Evolutionary conservation across 2,113 vertebrate genomes (phyloP), one percentile per base, ranked within the genome.

Genomic region (Alethe castanea): DNA sequence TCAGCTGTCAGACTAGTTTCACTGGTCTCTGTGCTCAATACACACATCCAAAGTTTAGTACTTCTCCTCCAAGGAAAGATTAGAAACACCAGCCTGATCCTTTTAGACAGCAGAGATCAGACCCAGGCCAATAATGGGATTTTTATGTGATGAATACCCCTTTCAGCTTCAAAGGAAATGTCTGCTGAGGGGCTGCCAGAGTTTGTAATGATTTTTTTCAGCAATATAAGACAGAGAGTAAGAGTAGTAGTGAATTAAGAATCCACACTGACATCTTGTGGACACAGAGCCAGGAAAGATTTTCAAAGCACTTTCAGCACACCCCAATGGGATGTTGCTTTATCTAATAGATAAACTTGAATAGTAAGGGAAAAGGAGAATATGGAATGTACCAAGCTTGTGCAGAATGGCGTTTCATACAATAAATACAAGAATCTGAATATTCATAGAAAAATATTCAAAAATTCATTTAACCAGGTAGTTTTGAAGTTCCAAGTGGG

Each of bases 221-320:
- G 42, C 19, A 59, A 15, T 20, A 3, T 14, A 70, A 61, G 25
- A 33, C 24, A 54, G 25, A 47, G 7, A 71, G 9, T 23, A 48
- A 56, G 5, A 70, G 56, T 15, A 33, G n/a, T 81, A 81, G 18
- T 2, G 19, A 85, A 48, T 24, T 59, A 85, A 81, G 71, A 95
- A 88, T 82, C 79, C 86, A 82, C 90, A 96, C 60, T 95, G 88
- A 94, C 96, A 96, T 87, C 97, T 97, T 85, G 93, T 96, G 96
- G 96, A 70, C 67, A 64, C 47, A 59, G 48, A 79, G 11, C 9
- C 42, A 54, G 40, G 8, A 31, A 54, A 66, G 19, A 1, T 3
- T 60, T 93, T 65, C 52, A 72, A 57, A 81, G 35, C 19, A 26
- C 16, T 90, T 57, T 23, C 40, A 54, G 54, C 31, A 38, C 54